phyloP scores from a whole-genome alignment of 1,140 invertebrate species.

The Rhagoletis pomonella region DNA sequence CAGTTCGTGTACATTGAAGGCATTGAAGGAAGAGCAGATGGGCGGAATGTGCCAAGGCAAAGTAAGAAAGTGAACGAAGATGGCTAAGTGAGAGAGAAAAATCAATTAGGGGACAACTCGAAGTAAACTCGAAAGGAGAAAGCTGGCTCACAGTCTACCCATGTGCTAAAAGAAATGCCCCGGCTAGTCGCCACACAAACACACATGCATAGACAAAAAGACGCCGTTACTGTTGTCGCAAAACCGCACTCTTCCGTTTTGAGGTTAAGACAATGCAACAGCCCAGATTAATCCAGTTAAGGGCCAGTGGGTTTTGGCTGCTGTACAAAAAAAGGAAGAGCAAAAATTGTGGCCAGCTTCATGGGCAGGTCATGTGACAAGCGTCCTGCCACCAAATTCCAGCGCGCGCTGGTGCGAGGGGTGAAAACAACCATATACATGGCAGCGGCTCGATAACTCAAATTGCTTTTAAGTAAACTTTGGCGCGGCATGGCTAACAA shows the following conservation, averaged over 20 bases:
- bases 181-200: not conserved
- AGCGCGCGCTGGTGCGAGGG: not conserved
- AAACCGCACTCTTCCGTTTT: not conserved
- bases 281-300: conserved; percentile 19
- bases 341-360: not conserved
- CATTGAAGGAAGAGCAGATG: not conserved
- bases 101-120: not conserved
- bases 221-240: not conserved
- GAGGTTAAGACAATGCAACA: conserved; percentile 44
- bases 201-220: not conserved
- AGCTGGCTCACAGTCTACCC: not conserved
- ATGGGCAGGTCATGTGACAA: not conserved
- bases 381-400: not conserved
- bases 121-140: not conserved
- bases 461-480: conserved; percentile 57
- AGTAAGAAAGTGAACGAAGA: not conserved
- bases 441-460: conserved; percentile 54
- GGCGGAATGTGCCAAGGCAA: not conserved
- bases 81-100: not conserved
- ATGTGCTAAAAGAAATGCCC: not conserved
- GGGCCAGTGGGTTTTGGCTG: not conserved
- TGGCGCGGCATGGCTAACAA: conserved; percentile 34
- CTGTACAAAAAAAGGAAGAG: not conserved
- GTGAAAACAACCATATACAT: conserved; percentile 47
- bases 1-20: not conserved